These are phyloP conservation scores for Gorsachius magnificus DNA, from an alignment of 2,797 vertebrate species.

Conservation along the genomic window DNA sequence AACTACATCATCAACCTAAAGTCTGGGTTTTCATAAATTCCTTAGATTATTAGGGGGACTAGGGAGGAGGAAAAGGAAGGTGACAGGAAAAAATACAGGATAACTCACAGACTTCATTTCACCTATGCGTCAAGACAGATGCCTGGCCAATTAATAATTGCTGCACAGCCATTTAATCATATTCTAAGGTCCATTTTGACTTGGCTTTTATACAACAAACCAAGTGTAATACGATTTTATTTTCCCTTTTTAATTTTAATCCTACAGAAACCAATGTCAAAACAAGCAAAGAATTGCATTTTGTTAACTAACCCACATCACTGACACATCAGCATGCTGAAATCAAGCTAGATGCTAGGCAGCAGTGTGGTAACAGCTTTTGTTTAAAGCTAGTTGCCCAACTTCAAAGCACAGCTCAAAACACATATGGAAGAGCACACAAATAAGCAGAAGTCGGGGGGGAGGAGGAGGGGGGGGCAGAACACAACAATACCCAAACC, in stretches of 20 bases:
- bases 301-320: conserved; percentile 26
- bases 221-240: background rate
- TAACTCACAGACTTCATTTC: background rate
- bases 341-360: conserved; percentile 22
- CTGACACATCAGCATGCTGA: background rate
- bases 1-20: background rate
- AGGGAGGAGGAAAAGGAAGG: background rate
- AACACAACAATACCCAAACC: background rate
- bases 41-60: background rate
- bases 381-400: conserved; percentile 2
- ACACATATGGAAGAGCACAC: conserved; percentile 6
- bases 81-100: background rate
- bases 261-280: background rate
- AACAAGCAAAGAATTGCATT: background rate
- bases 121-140: background rate
- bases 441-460: background rate
- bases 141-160: background rate
- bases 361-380: conserved; percentile 17
- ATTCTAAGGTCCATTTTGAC: background rate
- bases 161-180: background rate
- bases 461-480: no score
- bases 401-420: conserved; percentile 34
- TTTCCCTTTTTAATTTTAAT: background rate
- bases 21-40: background rate
- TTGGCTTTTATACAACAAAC: background rate